phyloP scores from a whole-genome alignment of 2,888 invertebrate species.

The Caenorhabditis wallacei region DNA sequence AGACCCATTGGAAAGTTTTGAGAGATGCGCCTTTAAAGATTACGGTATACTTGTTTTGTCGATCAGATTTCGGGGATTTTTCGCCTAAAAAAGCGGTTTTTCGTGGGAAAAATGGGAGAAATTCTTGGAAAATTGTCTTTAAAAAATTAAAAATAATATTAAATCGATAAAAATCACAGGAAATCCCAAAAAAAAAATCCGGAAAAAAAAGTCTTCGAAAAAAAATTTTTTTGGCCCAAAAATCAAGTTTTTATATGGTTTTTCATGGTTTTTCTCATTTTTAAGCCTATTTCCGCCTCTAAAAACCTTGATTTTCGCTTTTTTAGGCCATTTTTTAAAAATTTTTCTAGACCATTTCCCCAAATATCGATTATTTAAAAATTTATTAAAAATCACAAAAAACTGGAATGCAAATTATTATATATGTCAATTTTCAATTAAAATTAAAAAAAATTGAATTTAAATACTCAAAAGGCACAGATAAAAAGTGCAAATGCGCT shows the following conservation, averaged over 20 bases:
- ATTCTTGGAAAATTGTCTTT: background rate
- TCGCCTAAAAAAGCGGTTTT: background rate
- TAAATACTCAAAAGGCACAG: conserved; percentile 35
- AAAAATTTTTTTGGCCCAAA: too few species aligned
- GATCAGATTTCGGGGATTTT: conserved; percentile 18
- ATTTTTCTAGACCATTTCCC: background rate
- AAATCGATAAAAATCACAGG: background rate
- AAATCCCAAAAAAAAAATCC: background rate
- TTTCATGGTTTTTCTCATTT: too few species aligned
- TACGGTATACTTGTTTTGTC: conserved; percentile 33
- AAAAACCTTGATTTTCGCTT: background rate
- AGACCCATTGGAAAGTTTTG: conserved; percentile 5
- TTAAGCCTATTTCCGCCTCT: too few species aligned
- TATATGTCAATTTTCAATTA: conserved; percentile 9
- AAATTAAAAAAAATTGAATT: too few species aligned
- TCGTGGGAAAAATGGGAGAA: background rate
- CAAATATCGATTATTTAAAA: background rate
- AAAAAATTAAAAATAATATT: background rate
- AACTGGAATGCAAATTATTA: conserved; percentile 53
- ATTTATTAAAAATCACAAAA: background rate
- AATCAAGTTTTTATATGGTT: too few species aligned
- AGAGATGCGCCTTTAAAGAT: conserved; percentile 9
- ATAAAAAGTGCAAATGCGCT: background rate
- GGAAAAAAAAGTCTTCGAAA: too few species aligned
- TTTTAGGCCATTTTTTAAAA: background rate